A percentile compares a stretch with the other conserved stretches of the same genome.
Evolutionary conservation across 2,888 invertebrate species (phyloP).

Genomic region (Cyclophora albipunctata): DNA sequence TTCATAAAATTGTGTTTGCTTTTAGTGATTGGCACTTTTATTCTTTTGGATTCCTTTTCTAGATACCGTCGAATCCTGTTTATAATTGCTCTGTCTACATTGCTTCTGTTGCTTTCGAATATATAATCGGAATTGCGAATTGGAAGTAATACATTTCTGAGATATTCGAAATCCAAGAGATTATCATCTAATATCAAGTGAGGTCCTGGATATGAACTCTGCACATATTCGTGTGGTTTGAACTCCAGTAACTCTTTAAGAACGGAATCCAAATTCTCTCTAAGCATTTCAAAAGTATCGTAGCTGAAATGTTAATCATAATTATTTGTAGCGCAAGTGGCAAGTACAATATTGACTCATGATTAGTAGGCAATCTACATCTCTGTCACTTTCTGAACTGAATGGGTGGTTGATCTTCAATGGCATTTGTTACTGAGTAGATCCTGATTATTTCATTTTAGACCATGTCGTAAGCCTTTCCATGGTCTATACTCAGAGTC

Average conservation of each 20-base stretch:
- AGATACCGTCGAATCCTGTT: slow-evolving; percentile 57
- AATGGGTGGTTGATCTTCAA: too few relatives aligned
- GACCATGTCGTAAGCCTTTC: too few relatives aligned
- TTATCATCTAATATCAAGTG: slow-evolving; percentile 45
- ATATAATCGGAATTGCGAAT: too few relatives aligned
- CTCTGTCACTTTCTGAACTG: too few relatives aligned
- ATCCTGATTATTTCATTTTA: too few relatives aligned
- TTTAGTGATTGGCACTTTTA: slow-evolving; percentile 30
- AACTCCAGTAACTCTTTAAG: slow-evolving; percentile 80
- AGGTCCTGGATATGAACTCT: slow-evolving; percentile 50
- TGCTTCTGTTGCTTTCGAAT: slow-evolving; percentile 2
- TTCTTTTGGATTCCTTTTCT: slow-evolving; percentile 36
- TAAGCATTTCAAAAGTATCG: slow-evolving; percentile 92
- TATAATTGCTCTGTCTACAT: slow-evolving; percentile 38
- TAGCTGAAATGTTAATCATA: slow-evolving; percentile 62
- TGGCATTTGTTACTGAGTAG: too few relatives aligned
- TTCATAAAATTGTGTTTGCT: too few relatives aligned
- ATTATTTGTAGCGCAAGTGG: not conserved
- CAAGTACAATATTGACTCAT: too few relatives aligned
- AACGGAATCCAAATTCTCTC: slow-evolving; percentile 85
- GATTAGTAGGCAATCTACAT: too few relatives aligned
- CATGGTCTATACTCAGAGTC: too few relatives aligned
- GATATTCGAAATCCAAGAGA: not conserved
- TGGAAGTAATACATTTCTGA: slow-evolving; percentile 6
- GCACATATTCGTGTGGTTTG: slow-evolving; percentile 41